phyloP scores from a whole-genome alignment of 2,888 invertebrate species.

The Ommatoiulus sabulosus region DNA sequence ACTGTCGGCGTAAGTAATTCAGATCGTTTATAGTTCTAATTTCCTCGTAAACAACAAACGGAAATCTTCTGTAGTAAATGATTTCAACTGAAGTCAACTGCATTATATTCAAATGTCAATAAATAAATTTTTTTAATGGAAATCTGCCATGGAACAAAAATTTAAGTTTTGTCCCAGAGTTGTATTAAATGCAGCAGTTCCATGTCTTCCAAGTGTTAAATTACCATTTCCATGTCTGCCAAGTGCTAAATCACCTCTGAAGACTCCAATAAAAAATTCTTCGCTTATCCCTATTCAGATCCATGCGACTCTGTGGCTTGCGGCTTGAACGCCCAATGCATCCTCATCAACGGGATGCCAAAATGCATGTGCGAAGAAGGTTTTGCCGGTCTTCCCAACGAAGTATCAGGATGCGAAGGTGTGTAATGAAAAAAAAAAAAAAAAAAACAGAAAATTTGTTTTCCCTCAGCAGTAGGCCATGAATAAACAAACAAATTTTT shows the following conservation, averaged over 20 bases:
- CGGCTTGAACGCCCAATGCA: constrained; percentile 89
- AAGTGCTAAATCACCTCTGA: no score
- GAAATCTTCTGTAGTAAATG: no score
- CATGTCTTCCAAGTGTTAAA: no score
- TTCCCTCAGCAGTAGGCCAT: not conserved
- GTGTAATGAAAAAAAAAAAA: not conserved
- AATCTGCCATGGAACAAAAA: no score
- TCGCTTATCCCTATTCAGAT: constrained; percentile 73
- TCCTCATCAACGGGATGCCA: constrained; percentile 83
- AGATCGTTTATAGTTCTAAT: not conserved
- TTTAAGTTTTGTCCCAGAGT: no score
- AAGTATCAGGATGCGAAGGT: constrained; percentile 73
- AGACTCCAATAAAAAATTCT: not conserved
- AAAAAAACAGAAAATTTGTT: not conserved
- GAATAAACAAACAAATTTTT: not conserved
- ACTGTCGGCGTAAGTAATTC: constrained; percentile 84
- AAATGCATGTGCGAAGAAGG: constrained; percentile 87
- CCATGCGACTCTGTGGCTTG: constrained; percentile 89
- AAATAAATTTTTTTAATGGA: no score
- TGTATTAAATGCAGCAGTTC: no score
- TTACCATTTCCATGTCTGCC: no score
- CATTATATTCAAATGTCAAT: no score
- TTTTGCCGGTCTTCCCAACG: constrained; percentile 75
- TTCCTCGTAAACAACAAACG: not conserved
- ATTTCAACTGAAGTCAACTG: no score